These are phyloP conservation scores for Enteromius paludinosus DNA, from an alignment of 2,797 vertebrate genomes.

Conservation along the genomic window DNA sequence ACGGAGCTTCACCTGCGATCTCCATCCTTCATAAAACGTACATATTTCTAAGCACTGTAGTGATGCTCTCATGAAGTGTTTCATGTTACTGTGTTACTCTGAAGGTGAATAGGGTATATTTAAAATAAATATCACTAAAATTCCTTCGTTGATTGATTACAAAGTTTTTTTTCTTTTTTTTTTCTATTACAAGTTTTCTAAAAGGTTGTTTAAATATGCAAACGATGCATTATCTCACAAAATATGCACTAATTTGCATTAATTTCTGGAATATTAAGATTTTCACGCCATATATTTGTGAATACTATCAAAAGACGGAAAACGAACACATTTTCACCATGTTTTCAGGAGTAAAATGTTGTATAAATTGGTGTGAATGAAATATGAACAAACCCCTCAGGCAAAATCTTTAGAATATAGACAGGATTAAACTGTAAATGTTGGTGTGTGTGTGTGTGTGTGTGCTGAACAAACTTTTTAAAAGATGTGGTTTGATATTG, in stretches of 20 bases:
- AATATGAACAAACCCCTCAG: background rate
- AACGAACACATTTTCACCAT: background rate
- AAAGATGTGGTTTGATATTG: background rate
- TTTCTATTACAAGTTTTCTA: background rate
- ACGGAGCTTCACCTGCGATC: background rate
- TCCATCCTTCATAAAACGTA: background rate
- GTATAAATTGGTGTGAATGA: background rate
- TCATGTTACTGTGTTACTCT: background rate
- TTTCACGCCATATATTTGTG: background rate
- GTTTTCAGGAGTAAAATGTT: background rate
- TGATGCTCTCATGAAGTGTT: background rate
- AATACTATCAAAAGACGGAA: background rate
- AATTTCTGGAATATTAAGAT: background rate
- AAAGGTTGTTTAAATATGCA: background rate
- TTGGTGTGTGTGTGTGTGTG: too few species aligned
- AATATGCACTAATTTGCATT: background rate
- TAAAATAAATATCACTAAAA: background rate
- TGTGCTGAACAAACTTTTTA: background rate
- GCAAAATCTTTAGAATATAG: too few species aligned
- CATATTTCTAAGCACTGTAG: background rate
- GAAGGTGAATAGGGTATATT: background rate
- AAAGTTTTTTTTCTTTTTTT: background rate
- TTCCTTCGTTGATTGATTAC: background rate
- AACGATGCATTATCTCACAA: background rate
- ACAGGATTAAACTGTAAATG: too few species aligned